Conservation (phyloP, 2,113 vertebrate genomes). For the Ameiurus melas region DNA sequence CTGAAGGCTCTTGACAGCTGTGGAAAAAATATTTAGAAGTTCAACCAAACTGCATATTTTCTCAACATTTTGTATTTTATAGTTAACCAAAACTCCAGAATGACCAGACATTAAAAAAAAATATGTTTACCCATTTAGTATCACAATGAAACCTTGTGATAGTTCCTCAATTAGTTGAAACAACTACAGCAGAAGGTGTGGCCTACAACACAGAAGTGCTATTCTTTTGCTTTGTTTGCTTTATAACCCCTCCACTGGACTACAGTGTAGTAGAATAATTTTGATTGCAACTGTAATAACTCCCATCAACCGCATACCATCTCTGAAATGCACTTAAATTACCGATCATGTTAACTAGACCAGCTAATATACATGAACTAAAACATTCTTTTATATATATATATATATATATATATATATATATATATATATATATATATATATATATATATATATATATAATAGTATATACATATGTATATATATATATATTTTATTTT, state of each 20-base stretch:
- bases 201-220: not conserved
- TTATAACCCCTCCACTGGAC: not conserved
- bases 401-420: too few species aligned
- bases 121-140: not conserved
- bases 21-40: not conserved
- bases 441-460: too few species aligned
- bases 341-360: too few species aligned
- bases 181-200: not conserved
- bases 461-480: too few species aligned
- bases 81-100: not conserved
- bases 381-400: too few species aligned
- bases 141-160: not conserved
- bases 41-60: not conserved
- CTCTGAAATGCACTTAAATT: too few species aligned
- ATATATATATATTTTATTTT: too few species aligned
- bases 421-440: too few species aligned
- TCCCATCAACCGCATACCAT: too few species aligned
- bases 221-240: not conserved
- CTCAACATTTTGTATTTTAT: not conserved
- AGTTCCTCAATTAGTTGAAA: not conserved
- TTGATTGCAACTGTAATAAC: too few species aligned
- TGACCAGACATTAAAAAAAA: not conserved
- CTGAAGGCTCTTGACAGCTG: not conserved
- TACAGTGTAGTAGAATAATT: too few species aligned
- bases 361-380: too few species aligned